These are phyloP conservation scores for Neolamprologus fasciatus DNA, from an alignment of 2,113 vertebrate genomes.

Conservation along the genomic window DNA sequence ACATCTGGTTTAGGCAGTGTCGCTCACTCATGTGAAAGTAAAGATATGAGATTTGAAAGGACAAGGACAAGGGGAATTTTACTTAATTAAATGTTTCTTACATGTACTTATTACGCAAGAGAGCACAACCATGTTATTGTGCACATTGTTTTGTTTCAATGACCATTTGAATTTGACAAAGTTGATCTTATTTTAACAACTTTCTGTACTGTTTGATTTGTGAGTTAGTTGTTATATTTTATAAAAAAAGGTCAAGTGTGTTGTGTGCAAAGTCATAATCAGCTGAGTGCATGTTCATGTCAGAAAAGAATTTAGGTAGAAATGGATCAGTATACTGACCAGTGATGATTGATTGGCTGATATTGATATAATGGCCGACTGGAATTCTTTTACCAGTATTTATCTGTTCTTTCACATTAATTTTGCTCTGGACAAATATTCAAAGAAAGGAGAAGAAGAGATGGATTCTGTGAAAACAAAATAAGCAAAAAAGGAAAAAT, in stretches of 20 bases:
- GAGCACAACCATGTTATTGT: background rate
- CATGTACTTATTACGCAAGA: background rate
- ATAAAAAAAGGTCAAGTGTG: background rate
- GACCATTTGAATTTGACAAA: background rate
- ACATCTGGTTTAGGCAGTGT: background rate
- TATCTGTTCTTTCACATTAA: background rate
- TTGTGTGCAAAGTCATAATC: background rate
- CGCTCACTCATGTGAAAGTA: background rate
- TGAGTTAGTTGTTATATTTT: background rate
- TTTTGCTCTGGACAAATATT: background rate
- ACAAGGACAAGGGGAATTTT: background rate
- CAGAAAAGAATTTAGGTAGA: background rate
- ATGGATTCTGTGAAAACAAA: background rate
- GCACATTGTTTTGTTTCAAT: background rate
- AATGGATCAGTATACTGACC: background rate
- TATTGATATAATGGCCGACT: background rate
- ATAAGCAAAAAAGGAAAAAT: background rate
- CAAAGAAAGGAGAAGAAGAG: background rate
- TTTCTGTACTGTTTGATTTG: background rate
- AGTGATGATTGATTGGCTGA: background rate
- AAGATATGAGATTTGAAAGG: background rate
- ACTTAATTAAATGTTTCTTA: background rate
- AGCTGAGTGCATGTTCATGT: background rate
- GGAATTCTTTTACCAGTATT: background rate
- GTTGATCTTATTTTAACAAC: background rate